A percentile compares a stretch with the other conserved stretches of the same genome.
Evolutionary conservation across 2,113 vertebrate species (phyloP).

Genomic region (Talpa occidentalis): DNA sequence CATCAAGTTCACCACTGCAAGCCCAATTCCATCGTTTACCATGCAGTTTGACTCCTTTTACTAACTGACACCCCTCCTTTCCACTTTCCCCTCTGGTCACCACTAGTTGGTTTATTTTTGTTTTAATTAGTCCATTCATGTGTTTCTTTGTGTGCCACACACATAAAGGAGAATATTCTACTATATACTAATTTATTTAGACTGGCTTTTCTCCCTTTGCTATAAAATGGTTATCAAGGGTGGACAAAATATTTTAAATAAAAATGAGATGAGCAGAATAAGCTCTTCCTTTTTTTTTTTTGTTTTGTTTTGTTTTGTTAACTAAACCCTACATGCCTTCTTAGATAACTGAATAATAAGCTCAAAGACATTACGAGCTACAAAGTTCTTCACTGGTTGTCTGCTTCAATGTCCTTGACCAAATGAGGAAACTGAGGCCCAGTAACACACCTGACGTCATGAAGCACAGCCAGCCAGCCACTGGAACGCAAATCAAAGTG

Average conservation of each 20-base stretch:
- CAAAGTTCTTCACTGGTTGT: not conserved
- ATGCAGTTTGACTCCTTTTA: too few relatives aligned
- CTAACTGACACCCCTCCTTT: too few relatives aligned
- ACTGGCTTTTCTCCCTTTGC: not conserved
- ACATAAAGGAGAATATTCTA: too few relatives aligned
- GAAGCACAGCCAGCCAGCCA: not conserved
- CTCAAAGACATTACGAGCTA: not conserved
- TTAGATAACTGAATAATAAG: not conserved
- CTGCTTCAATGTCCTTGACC: not conserved
- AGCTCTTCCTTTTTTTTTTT: not conserved
- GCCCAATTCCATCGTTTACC: too few relatives aligned
- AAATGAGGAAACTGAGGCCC: not conserved
- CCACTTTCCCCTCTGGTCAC: too few relatives aligned
- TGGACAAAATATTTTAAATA: not conserved
- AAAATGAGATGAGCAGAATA: not conserved
- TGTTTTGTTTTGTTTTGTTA: not conserved
- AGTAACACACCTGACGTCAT: not conserved
- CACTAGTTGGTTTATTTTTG: too few relatives aligned
- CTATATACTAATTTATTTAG: not conserved
- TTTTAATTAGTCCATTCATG: too few relatives aligned
- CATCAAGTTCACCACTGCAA: too few relatives aligned
- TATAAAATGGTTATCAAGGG: not conserved
- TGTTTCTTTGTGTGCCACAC: too few relatives aligned
- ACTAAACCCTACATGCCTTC: not conserved
- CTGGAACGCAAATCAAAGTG: not conserved